phyloP scores from a whole-genome alignment of 2,797 vertebrate species.

The Hydrophis major region DNA sequence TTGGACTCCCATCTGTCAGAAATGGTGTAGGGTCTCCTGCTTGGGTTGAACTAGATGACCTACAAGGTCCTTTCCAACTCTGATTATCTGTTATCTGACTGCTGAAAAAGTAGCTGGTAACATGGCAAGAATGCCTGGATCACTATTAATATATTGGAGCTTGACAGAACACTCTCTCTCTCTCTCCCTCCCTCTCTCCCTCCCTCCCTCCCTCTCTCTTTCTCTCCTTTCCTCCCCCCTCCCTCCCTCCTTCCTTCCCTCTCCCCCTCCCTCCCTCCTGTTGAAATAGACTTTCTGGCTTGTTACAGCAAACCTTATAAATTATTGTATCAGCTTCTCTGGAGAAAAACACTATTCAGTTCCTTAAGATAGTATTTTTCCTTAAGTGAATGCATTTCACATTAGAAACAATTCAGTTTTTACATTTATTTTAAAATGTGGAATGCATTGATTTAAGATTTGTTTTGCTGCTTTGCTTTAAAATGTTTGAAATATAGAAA shows the following conservation, averaged over 20 bases:
- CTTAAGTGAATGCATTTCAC: background rate
- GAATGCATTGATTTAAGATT: background rate
- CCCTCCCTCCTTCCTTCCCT: too few relatives aligned
- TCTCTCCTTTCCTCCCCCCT: too few relatives aligned
- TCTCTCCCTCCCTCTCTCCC: fast-evolving
- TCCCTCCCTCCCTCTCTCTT: fast-evolving
- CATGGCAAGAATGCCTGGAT: background rate
- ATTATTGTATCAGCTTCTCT: background rate
- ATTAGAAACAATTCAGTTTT: background rate
- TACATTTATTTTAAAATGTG: background rate
- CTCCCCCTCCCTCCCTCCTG: too few relatives aligned
- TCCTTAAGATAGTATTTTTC: background rate
- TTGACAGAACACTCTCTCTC: background rate
- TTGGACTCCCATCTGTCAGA: too few relatives aligned
- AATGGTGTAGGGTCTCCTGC: too few relatives aligned
- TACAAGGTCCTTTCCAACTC: too few relatives aligned
- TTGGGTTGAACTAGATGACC: too few relatives aligned
- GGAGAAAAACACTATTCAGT: background rate
- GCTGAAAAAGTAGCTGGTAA: background rate
- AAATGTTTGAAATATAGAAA: background rate
- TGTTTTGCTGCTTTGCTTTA: background rate
- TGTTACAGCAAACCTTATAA: background rate
- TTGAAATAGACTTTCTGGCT: background rate
- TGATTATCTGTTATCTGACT: background rate
- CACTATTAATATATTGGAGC: background rate